Conservation (phyloP, 2,113 vertebrate genomes). For the Conger conger region DNA sequence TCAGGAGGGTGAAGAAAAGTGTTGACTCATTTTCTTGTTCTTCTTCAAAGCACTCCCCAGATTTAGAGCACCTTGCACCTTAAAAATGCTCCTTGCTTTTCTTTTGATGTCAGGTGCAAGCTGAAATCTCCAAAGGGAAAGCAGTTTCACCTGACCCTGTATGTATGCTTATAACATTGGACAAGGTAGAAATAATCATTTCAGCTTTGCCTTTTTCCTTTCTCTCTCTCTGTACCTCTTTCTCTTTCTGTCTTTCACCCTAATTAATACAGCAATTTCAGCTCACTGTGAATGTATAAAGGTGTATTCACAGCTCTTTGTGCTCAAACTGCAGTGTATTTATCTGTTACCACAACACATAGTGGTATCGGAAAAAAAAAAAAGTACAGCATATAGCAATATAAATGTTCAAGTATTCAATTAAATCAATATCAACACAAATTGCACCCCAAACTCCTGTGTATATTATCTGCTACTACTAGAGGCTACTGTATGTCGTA, state of each 20-base stretch:
- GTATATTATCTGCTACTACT: too few relatives aligned
- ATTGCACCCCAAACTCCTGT: too few relatives aligned
- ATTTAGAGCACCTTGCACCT: neutral
- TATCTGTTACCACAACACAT: neutral
- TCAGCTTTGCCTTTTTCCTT: neutral
- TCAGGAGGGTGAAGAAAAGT: neutral
- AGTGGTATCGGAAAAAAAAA: neutral
- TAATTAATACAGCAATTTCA: conserved; percentile 51
- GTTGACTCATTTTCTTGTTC: conserved; percentile 44
- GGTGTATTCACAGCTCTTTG: conserved; percentile 32
- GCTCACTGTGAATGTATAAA: conserved; percentile 40
- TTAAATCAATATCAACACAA: too few relatives aligned
- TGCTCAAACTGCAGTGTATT: conserved; percentile 25
- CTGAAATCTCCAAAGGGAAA: neutral
- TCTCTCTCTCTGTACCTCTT: conserved; percentile 18
- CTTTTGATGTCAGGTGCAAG: conserved; percentile 1
- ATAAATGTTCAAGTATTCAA: too few relatives aligned
- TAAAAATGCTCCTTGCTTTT: neutral
- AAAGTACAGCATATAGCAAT: neutral
- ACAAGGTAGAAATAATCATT: conserved; percentile 11
- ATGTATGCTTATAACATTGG: neutral
- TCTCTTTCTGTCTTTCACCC: conserved; percentile 2
- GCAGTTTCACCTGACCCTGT: neutral
- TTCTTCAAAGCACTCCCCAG: conserved; percentile 29
- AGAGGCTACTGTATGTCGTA: too few relatives aligned